phyloP scores from a whole-genome alignment of 37 sponge, comb jelly and placozoan species.

The Dysidea cf. avara region DNA sequence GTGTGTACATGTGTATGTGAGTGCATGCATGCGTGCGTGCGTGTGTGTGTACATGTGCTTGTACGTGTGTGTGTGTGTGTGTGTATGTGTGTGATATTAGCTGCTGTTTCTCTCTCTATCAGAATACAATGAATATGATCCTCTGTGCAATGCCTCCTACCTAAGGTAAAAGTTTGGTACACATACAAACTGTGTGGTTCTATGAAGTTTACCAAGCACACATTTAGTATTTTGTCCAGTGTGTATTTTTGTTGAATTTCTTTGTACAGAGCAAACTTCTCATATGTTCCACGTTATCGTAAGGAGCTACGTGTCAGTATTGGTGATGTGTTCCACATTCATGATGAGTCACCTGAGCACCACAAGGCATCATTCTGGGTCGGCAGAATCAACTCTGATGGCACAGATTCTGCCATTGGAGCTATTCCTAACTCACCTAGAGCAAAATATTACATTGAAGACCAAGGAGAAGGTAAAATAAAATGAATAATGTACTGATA shows the following conservation, averaged over 20 bases:
- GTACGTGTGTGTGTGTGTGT: no score
- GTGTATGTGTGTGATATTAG: no score
- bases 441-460: conserved; percentile 63
- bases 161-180: no score
- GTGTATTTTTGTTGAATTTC: background rate
- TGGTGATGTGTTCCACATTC: conserved; percentile 74
- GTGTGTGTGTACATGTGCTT: no score
- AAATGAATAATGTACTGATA: no score
- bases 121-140: conserved; percentile 41
- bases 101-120: no score
- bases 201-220: background rate
- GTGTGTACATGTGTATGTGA: no score
- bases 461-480: conserved; percentile 75
- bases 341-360: conserved; percentile 56
- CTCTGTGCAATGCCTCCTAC: conserved; percentile 68
- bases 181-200: no score
- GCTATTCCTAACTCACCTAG: conserved; percentile 65
- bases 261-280: conserved; percentile 77
- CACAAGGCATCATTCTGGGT: conserved; percentile 67
- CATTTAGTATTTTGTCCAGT: background rate
- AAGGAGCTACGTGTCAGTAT: conserved; percentile 58
- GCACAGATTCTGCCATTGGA: conserved; percentile 69
- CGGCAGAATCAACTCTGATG: conserved; percentile 59
- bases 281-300: conserved; percentile 65
- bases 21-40: no score